Base-by-base conservation (phyloP, 1,140 invertebrate genomes). In the Brachionus plicatilis region DNA sequence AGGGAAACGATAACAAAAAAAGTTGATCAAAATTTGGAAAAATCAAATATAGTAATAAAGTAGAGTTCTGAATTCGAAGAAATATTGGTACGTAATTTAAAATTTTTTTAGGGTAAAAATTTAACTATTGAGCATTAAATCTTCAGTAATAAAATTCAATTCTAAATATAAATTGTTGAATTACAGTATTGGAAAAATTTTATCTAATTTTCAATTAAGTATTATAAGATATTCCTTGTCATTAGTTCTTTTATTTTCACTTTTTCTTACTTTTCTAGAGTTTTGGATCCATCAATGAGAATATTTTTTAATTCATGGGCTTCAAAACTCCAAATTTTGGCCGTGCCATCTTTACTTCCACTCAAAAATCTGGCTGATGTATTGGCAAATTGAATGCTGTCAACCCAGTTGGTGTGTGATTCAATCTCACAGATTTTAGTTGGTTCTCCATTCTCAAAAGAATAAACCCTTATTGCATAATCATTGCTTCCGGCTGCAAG, bases 261-360 rank as follows among this genome's bases (percentile, higher is more conserved):
- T 50, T 50, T 12, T 53, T 60, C 20, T 68, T 33, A 68, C 66
- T 80, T 82, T 41, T 60, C 17, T 2, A 82, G 27, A 3, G 79
- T 65, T 47, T 82, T 82, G 2, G 53, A 37, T 2, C 53, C 79
- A 29, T 82, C 79, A 14, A 82, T 82, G n/a, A 82, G 53, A 33
- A 65, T 65, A 14, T 60, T 65, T 41, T 68, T 60, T 9, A 53
- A 37, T 20, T 82, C 7, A 41, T 65, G 65, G n/a, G 53, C 41
- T n/a, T 82, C 79, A n/a, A 82, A 96, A 84, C 93, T 91, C 97
- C 97, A 99, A 78, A 99, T 93, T 86, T 94, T 93, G 0, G 96
- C 96, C 3, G 94, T 95, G 8, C 97, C 97, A 91, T 99, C 97
- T 90, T 96, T 97, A 86, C 95, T 95, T 12, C 97, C 97, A 53